Percentiles rank a stretch among this genome's conserved stretches.
Evolutionary conservation across 2,888 invertebrate species (phyloP).

Genomic region (Drosophila picticornis): DNA sequence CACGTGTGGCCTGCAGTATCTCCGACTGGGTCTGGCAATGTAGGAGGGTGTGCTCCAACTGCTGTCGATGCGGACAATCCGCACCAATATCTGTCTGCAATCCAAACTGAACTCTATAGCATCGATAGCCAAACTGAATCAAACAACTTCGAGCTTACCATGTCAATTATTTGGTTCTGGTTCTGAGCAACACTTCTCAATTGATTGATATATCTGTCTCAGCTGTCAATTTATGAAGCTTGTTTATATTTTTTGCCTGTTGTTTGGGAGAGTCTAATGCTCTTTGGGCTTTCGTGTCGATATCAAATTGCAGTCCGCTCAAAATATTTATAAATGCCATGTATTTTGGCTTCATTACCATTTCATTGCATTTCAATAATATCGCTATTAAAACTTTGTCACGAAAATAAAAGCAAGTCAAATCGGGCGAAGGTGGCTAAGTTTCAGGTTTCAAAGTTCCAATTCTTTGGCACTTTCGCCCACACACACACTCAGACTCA

Average conservation of each 20-base stretch:
- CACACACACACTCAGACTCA: not conserved
- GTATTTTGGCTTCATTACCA: conserved; percentile 77
- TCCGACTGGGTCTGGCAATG: conserved; percentile 70
- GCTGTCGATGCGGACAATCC: conserved; percentile 73
- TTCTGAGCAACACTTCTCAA: conserved; percentile 1
- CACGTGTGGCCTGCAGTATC: conserved; percentile 67
- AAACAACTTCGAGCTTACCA: conserved; percentile 57
- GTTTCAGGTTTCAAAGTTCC: conserved; percentile 46
- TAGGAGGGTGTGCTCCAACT: conserved; percentile 66
- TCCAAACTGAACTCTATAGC: not conserved
- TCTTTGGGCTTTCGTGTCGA: conserved; percentile 55
- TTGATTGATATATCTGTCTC: conserved; percentile 25
- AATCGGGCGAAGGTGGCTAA: conserved; percentile 38
- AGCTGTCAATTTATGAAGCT: conserved; percentile 8
- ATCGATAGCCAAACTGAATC: not conserved
- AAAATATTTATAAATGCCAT: conserved; percentile 57
- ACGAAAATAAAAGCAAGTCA: conserved; percentile 72
- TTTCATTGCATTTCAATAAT: conserved; percentile 79
- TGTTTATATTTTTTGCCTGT: conserved; percentile 38
- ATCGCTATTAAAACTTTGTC: conserved; percentile 80
- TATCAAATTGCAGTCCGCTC: conserved; percentile 46
- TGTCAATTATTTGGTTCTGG: conserved; percentile 31
- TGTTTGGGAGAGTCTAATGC: conserved; percentile 47
- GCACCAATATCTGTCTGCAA: conserved; percentile 53
- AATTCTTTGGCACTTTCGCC: conserved; percentile 55